A percentile compares a stretch with the other conserved stretches of the same genome.
Conservation (phyloP, 2,888 invertebrate species). For the Meghimatium bilineatum region DNA sequence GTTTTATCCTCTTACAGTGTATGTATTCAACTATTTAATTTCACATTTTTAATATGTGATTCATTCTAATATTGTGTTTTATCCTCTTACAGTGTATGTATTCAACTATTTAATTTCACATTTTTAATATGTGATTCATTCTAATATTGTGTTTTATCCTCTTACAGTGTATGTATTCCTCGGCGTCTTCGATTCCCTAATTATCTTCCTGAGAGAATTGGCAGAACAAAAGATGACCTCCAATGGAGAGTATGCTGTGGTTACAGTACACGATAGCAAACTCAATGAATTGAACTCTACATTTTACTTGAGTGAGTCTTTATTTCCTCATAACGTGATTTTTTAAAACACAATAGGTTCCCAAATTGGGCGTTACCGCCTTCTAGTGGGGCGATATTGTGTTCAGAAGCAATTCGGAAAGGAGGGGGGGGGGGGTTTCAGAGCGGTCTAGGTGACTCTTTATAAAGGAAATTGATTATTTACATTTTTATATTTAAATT, state of each 20-base stretch:
- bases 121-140: conserved; percentile 11
- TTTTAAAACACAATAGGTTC: too few species aligned
- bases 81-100: conserved; percentile 94
- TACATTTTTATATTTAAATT: too few species aligned
- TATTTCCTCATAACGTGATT: neutral
- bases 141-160: neutral
- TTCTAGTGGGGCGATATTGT: too few species aligned
- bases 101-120: too few species aligned
- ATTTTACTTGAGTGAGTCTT: neutral
- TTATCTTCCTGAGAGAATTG: conserved; percentile 90
- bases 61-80: too few species aligned
- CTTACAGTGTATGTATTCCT: conserved; percentile 92
- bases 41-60: neutral
- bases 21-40: neutral
- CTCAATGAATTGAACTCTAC: too few species aligned
- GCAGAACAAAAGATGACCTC: conserved; percentile 84
- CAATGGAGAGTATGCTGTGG: conserved; percentile 92
- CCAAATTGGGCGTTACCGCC: too few species aligned
- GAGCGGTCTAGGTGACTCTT: too few species aligned
- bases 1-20: too few species aligned
- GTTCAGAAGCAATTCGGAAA: too few species aligned
- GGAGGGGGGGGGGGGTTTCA: too few species aligned
- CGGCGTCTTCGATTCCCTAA: conserved; percentile 92
- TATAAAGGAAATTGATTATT: too few species aligned
- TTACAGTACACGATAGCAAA: conserved; percentile 73